phyloP scores from a whole-genome alignment of 2,888 invertebrate genomes.

The Athalia cordata region DNA sequence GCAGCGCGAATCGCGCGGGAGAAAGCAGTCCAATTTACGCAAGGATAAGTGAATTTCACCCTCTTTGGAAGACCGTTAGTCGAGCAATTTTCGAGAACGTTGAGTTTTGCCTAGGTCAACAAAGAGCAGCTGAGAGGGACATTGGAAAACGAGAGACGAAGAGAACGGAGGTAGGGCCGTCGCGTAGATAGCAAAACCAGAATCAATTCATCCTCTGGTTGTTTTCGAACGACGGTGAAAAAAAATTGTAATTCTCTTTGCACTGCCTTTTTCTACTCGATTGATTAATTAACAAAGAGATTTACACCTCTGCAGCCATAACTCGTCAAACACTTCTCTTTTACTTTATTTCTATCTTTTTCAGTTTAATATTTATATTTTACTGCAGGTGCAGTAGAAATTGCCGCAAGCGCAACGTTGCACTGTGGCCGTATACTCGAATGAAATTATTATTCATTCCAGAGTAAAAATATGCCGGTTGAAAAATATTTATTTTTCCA shows the following conservation, averaged over 20 bases:
- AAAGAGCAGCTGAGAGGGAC: constrained; percentile 8
- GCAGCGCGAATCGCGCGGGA: not conserved
- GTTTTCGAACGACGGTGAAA: constrained; percentile 20
- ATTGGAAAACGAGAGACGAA: not conserved
- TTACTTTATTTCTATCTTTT: too few relatives aligned
- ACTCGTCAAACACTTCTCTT: too few relatives aligned
- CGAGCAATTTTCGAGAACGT: constrained; percentile 32
- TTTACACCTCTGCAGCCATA: not conserved
- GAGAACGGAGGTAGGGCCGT: not conserved
- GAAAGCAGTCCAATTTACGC: constrained; percentile 29
- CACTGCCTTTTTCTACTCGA: not conserved
- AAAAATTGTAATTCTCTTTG: constrained; percentile 1
- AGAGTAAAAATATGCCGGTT: not conserved
- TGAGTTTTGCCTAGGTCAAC: constrained; percentile 38
- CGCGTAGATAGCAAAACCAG: constrained; percentile 24
- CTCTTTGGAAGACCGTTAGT: constrained; percentile 24
- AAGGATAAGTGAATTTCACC: constrained; percentile 40
- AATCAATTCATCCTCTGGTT: constrained; percentile 20
- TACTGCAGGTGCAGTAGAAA: not conserved
- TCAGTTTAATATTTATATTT: too few relatives aligned
- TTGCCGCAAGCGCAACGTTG: constrained; percentile 5
- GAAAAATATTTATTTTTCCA: constrained; percentile 10
- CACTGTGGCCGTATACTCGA: not conserved
- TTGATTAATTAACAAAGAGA: not conserved
- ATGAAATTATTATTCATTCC: not conserved